These are phyloP conservation scores for Calypte anna DNA, from an alignment of 2,113 vertebrate genomes.

Conservation along the genomic window DNA sequence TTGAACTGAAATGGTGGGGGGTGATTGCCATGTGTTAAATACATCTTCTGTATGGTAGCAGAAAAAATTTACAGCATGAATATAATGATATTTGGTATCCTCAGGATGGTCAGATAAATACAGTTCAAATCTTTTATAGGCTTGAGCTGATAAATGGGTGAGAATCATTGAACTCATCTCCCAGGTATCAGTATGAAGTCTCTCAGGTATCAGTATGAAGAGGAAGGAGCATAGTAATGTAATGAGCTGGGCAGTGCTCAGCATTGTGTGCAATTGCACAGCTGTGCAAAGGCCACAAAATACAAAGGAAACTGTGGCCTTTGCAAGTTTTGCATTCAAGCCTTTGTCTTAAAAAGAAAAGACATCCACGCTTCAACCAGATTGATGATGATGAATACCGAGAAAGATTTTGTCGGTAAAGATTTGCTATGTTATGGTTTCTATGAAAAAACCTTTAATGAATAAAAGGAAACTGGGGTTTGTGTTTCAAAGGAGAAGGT, in stretches of 20 bases:
- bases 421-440: not conserved
- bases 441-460: not conserved
- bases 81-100: not conserved
- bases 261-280: rapidly evolving
- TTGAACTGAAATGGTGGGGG: not conserved
- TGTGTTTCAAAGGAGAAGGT: not conserved
- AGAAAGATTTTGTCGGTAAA: not conserved
- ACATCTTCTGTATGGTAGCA: rapidly evolving
- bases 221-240: not conserved
- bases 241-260: not conserved
- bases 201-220: not conserved
- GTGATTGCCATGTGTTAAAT: not conserved
- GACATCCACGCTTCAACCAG: not conserved
- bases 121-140: not conserved
- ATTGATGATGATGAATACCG: not conserved
- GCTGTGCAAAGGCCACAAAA: not conserved
- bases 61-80: not conserved
- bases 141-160: not conserved
- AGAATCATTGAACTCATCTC: not conserved
- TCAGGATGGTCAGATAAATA: not conserved
- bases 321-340: not conserved
- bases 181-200: not conserved
- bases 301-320: not conserved
- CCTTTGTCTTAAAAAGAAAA: not conserved
- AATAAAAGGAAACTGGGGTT: not conserved